Base-by-base conservation (phyloP, 2,797 vertebrate species). In the Etheostoma perlongum region DNA sequence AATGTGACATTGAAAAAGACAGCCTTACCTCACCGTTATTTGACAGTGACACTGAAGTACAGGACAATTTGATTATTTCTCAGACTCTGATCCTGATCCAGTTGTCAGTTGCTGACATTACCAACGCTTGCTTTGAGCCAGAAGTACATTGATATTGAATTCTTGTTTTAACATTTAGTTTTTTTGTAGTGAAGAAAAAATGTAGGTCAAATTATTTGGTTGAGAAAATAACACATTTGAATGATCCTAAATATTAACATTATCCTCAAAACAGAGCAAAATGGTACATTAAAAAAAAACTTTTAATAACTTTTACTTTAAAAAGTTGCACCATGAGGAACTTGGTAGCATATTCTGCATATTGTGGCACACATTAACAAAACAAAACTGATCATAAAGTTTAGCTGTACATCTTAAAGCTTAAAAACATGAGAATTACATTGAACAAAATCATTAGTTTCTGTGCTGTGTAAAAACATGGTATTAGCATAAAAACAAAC, bases 71-170 rank as follows among this genome's bases (percentile, higher is more conserved):
- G 3, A 46, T 36, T 59, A 2, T 54, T 58, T 66, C 15, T 57
- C 14, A 52, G 12, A 49, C 19, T 44, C 4, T 63, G n/a, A 15
- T 46, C 1, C 18, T 55, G 2, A 19, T 47, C 15, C 96, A 96
- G 86, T 81, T 97, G 14, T 96, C 96, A 0, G 95, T 96, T 65
- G 93, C 95, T 6, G 95, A 96, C 86, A 96, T 97, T 46, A 96
- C 96, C 57, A 96, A 95, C 0, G 10, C 55, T 19, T 58, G 55
- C 55, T 58, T 58, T 1, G 55, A 58, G 55, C 30, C 55, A 69
- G 93, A 63, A 76, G 8, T 66, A 25, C 33, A 47, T 8, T 4
- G 0, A 27, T 67, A 23, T 11, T 55, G 8, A 13, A 47, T 61
- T 0, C 2, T 52, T 3, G 10, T 66, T 80, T 69, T 30, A 40